Evolutionary conservation across 2,797 vertebrate species (phyloP).

Genomic region (Setipinna tenuifilis): DNA sequence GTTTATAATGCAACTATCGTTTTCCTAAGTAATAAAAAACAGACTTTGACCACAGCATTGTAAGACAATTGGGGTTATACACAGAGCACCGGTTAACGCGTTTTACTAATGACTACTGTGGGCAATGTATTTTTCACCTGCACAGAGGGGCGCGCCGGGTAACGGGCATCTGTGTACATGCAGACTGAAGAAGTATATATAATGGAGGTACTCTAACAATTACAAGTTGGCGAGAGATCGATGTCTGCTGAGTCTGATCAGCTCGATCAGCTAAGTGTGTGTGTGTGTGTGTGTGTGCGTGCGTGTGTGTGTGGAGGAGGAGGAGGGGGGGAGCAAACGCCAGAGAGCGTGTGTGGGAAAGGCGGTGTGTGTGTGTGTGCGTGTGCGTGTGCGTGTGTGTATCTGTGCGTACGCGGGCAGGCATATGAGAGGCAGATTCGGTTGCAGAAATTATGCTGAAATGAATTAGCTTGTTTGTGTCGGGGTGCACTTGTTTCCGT

Average conservation of each 20-base stretch:
- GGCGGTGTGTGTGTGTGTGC: not conserved
- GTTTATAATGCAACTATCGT: not conserved
- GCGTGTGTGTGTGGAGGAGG: not conserved
- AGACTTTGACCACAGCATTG: no score
- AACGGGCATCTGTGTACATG: not conserved
- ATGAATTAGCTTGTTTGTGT: slow-evolving; percentile 8
- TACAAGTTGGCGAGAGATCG: not conserved
- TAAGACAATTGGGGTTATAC: no score
- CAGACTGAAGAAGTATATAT: not conserved
- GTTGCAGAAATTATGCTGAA: slow-evolving; percentile 12
- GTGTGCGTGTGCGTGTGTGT: not conserved
- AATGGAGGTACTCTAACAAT: not conserved
- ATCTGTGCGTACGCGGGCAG: slow-evolving; percentile 5
- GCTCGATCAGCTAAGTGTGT: not conserved
- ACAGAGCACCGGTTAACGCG: not conserved
- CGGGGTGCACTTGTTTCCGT: slow-evolving; percentile 1
- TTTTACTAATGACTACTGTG: not conserved
- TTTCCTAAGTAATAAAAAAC: not conserved
- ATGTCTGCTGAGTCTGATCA: slow-evolving; percentile 1
- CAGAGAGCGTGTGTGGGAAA: not conserved
- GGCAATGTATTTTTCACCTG: not conserved
- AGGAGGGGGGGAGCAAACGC: not conserved
- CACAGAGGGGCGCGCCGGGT: not conserved
- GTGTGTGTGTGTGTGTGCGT: not conserved
- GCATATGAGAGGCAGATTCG: slow-evolving; percentile 48